Base-by-base conservation (phyloP, 92 coral and sea anemone species). In the Zoanthus sociatus region DNA sequence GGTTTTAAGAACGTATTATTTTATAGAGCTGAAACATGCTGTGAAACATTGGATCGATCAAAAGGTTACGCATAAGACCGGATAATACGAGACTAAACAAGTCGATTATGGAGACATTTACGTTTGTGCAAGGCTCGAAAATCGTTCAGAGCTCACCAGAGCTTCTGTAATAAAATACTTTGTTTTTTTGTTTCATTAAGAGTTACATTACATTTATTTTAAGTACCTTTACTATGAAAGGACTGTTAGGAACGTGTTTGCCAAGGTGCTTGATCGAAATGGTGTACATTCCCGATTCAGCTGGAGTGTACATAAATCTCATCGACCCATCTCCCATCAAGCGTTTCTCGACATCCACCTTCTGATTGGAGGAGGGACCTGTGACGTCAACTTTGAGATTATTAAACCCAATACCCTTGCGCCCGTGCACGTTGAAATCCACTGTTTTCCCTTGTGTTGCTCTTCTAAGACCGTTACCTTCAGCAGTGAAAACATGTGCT, bases 391-490 rank as follows among this genome's bases (percentile, higher is more conserved):
- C 89, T 26, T 87, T 92, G 12, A 90, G 76, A 69, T 93, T 96
- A 33, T 93, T 94, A 48, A 91, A 85, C n/a, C 95, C 95, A 85
- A 97, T 15, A 53, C 93, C 99, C 50, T 92, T 91, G 45, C 96
- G 92, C 37, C 94, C 99, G 83, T 84, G 87, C 64, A 97, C 91
- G 45, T 88, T 79, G 76, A 97, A 97, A 88, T 97, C 99, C 1
- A 98, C 89, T 30, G 89, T 60, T 69, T 93, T 95, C 12, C 98
- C 98, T 20, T 89, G 84, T 51, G 90, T 83, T 9, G 97, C 99
- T 21, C 98, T 91, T 74, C 95, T 89, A 20, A 97, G 77, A 2
- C 98, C 98, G 46, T 94, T 84, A 10, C 99, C 99, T 7, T 95
- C 99, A 44, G 95, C 98, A 37, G 86, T 89, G 89, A 94, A 97